Evolutionary conservation across 2,113 vertebrate genomes (phyloP), one percentile per base, ranked within the genome.

Genomic region (Vombatus ursinus): DNA sequence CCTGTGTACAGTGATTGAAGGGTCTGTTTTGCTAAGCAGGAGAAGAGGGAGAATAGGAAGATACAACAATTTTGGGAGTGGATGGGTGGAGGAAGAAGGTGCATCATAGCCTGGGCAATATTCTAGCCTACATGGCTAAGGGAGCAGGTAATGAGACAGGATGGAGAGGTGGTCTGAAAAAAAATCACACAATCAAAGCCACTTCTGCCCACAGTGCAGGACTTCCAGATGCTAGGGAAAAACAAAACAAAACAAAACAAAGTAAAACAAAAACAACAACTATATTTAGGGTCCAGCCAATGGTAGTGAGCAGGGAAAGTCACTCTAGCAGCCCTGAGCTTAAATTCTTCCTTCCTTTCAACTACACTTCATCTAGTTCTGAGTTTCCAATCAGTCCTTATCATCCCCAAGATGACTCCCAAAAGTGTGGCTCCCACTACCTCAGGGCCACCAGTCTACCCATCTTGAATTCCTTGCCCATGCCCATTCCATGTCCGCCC

Each of bases 401-500:
- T 0, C 0, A 92, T 54, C 92, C 54, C 91, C 77, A 16, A 89
- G 48, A 48, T 26, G 25, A 54, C 90, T 90, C 77, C 16, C 50
- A 90, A 48, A 16, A 92, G 28, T 0, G 37, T 84, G 91, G 92
- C 44, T 96, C 1, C 54, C 77, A 57, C 57, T 91, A 95, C 93
- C 53, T 3, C 8, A 96, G 95, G n/a, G 68, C 68, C 92, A 93
- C 94, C 91, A 90, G 93, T 54, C n/a, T 1, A 44, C 52, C 37
- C 37, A 51, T 4, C 19, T 84, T 8, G 0, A 6, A 44, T 44
- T 52, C 8, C 51, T 77, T 47, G 89, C 94, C 90, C 89, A 90
- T 61, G 31, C 0, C 61, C 91, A 97, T 93, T 52, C 91, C 93
- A 68, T 48, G 2, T 92, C 94, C 93, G 24, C 28, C 90, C 96